Percentiles rank a stretch among this genome's conserved stretches.
These are phyloP conservation scores for Mimumesa dahlbomi DNA, from an alignment of 2,888 invertebrate species.

Conservation along the genomic window DNA sequence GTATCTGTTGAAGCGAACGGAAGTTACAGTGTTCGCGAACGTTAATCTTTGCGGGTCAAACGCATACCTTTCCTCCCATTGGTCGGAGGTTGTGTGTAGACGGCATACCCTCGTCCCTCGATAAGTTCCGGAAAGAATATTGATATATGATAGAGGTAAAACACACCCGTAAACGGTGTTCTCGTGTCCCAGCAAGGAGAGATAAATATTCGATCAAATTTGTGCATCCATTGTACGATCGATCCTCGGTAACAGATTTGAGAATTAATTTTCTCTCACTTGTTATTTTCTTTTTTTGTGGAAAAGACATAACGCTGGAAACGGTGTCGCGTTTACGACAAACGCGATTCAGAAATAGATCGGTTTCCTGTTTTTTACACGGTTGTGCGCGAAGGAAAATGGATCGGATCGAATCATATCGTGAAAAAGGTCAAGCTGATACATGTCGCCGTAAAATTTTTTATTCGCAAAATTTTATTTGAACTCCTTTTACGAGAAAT, in stretches of 20 bases:
- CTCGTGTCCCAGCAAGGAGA: neutral
- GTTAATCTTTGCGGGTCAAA: constrained; percentile 67
- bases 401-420: constrained; percentile 16
- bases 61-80: constrained; percentile 45
- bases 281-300: too few relatives aligned
- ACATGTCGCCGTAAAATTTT: constrained; percentile 30
- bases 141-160: neutral
- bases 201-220: too few relatives aligned
- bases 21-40: constrained; percentile 52
- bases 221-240: too few relatives aligned
- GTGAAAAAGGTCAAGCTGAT: neutral
- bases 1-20: constrained; percentile 39
- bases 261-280: neutral
- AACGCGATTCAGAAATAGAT: neutral
- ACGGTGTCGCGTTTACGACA: neutral
- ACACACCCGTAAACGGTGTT: neutral
- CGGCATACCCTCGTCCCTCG: constrained; percentile 7
- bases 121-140: constrained; percentile 19
- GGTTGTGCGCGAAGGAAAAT: neutral
- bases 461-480: constrained; percentile 42
- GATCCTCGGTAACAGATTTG: too few relatives aligned
- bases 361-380: neutral
- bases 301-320: too few relatives aligned
- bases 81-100: constrained; percentile 16
- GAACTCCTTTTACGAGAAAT: constrained; percentile 21